Percentiles rank a stretch among this genome's conserved stretches.
Evolutionary conservation across 2,888 invertebrate species (phyloP).

Genomic region (Lepidochrysops patricia): DNA sequence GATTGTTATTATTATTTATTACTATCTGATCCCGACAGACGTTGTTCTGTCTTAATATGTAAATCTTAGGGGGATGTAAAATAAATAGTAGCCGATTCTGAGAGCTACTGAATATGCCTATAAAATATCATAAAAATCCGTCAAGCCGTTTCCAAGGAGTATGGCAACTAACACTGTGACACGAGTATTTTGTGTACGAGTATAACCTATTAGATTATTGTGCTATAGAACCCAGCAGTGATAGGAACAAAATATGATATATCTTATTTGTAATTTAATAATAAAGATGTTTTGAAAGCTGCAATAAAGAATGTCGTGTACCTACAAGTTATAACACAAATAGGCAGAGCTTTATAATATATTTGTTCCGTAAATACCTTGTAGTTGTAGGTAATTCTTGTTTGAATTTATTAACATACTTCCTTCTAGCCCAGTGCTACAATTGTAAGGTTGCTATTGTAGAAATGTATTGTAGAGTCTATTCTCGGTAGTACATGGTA

Average conservation of each 20-base stretch:
- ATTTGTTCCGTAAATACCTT: neutral
- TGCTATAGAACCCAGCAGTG: neutral
- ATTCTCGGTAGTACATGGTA: neutral
- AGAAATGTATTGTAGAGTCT: neutral
- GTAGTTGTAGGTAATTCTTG: neutral
- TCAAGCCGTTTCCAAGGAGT: too few relatives aligned
- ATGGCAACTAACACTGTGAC: too few relatives aligned
- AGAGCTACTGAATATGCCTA: too few relatives aligned
- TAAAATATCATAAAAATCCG: too few relatives aligned
- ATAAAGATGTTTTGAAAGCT: neutral
- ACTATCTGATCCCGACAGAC: neutral
- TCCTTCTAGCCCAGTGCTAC: neutral
- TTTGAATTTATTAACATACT: neutral
- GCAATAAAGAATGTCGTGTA: neutral
- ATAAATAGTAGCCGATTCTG: too few relatives aligned
- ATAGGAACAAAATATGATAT: neutral
- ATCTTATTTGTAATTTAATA: neutral
- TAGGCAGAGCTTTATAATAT: neutral
- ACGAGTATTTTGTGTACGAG: too few relatives aligned
- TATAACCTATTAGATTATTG: too few relatives aligned
- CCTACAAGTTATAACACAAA: too few relatives aligned
- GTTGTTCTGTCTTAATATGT: too few relatives aligned
- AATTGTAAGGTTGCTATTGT: neutral
- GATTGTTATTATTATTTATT: too few relatives aligned
- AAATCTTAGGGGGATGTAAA: too few relatives aligned